Percentiles rank a stretch among this genome's conserved stretches.
phyloP scores from a whole-genome alignment of 2,888 invertebrate genomes.

The Agonum fuliginosum region DNA sequence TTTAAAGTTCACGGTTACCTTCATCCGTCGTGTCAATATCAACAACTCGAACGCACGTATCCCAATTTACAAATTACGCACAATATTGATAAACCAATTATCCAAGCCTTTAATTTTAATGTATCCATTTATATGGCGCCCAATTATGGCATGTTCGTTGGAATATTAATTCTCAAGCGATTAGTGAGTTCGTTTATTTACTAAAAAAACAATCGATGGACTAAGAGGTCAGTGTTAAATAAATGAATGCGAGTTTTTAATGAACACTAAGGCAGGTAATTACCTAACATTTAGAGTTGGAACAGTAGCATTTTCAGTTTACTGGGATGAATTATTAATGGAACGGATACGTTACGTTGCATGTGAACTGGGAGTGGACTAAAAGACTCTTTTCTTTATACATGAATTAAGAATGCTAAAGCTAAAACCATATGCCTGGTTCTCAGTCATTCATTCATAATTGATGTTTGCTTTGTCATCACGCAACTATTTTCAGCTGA shows the following conservation, averaged over 20 bases:
- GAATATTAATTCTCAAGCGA: background rate
- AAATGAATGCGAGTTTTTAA: constrained; percentile 2
- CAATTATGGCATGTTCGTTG: background rate
- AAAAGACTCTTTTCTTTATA: background rate
- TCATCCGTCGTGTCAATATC: too few species aligned
- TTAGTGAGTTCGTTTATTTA: background rate
- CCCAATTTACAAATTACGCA: background rate
- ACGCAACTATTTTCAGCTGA: background rate
- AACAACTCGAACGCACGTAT: background rate
- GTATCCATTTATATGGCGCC: background rate
- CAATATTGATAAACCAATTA: background rate
- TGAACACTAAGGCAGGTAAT: background rate
- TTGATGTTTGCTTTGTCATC: background rate
- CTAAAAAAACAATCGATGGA: background rate
- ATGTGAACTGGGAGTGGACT: background rate
- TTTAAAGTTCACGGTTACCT: too few species aligned
- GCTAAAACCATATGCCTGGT: background rate
- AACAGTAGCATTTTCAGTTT: background rate
- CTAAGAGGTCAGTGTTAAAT: constrained; percentile 5
- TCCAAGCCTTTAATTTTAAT: background rate
- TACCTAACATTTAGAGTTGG: background rate
- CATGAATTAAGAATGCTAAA: constrained; percentile 8
- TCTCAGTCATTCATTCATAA: background rate
- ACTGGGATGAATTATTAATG: background rate
- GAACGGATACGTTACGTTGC: background rate